Percentiles rank a stretch among this genome's conserved stretches.
Conservation (phyloP, 2,113 vertebrate species). For the Scomber scombrus region DNA sequence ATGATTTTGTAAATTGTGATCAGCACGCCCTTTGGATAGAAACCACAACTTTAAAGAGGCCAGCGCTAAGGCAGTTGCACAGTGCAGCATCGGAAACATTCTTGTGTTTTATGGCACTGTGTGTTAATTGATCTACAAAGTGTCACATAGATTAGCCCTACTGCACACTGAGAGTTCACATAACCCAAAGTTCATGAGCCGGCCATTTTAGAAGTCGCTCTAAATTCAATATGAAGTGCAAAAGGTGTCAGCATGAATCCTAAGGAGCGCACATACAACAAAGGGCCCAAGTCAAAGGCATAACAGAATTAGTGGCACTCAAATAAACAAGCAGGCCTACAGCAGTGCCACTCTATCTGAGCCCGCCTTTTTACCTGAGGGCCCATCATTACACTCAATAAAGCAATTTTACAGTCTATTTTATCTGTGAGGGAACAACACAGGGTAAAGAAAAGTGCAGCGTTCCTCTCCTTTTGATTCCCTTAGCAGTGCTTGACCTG, state of each 20-base stretch:
- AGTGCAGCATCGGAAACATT: not conserved
- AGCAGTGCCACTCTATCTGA: slow-evolving; percentile 44
- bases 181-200: not conserved
- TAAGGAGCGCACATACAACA: slow-evolving; percentile 27
- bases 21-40: not conserved
- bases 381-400: slow-evolving; percentile 84
- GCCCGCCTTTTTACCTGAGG: slow-evolving; percentile 68
- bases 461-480: slow-evolving; percentile 68
- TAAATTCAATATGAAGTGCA: slow-evolving; percentile 20
- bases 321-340: slow-evolving; percentile 60
- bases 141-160: slow-evolving; percentile 18
- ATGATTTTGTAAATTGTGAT: not conserved
- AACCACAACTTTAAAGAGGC: not conserved
- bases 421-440: slow-evolving; percentile 73
- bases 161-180: not conserved
- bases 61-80: not conserved
- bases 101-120: not conserved
- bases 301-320: slow-evolving; percentile 40
- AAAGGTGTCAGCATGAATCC: slow-evolving; percentile 14
- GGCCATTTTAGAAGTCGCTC: slow-evolving; percentile 11
- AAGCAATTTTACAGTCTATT: slow-evolving; percentile 85
- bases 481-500: slow-evolving; percentile 72
- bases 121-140: slow-evolving; percentile 18
- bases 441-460: slow-evolving; percentile 64
- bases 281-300: slow-evolving; percentile 38